Conservation (phyloP, 2,888 invertebrate species). For the Drosophila macrospina region DNA sequence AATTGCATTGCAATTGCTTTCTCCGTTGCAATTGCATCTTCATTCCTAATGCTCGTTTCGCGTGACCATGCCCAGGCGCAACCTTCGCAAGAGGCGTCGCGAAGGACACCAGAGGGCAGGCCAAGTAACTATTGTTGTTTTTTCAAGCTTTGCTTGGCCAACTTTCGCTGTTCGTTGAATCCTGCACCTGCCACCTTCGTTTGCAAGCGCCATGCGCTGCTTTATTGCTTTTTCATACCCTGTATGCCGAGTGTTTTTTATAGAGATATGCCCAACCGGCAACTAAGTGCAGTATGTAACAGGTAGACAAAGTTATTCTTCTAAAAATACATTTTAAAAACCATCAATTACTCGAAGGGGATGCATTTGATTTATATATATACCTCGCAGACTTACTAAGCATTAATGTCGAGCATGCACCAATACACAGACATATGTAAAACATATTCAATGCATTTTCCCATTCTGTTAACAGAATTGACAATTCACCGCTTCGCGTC, state of each 20-base stretch:
- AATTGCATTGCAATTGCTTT: constrained; percentile 5
- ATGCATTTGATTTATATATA: no score
- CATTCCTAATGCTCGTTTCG: constrained; percentile 17
- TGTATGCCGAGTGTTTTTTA: background rate
- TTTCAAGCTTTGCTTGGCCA: constrained; percentile 24
- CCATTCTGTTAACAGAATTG: no score
- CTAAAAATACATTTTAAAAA: background rate
- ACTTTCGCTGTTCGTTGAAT: constrained; percentile 53
- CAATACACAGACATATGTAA: background rate
- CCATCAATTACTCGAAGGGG: no score
- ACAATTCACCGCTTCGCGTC: no score
- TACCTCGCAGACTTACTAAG: no score
- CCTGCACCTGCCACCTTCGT: constrained; percentile 35
- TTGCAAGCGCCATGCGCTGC: constrained; percentile 32
- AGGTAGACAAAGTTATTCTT: background rate
- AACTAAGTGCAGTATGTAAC: background rate
- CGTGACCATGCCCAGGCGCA: constrained; percentile 64
- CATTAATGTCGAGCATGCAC: background rate
- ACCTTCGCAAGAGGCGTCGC: constrained; percentile 65
- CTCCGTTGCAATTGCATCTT: constrained; percentile 22
- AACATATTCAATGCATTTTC: background rate
- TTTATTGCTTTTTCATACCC: constrained; percentile 30
- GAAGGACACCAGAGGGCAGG: constrained; percentile 60
- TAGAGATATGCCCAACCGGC: background rate
- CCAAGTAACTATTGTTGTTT: constrained; percentile 18